These are phyloP conservation scores for Lytechinus variegatus DNA, from an alignment of 35 echinoderm and acorn worm genomes.

Conservation along the genomic window DNA sequence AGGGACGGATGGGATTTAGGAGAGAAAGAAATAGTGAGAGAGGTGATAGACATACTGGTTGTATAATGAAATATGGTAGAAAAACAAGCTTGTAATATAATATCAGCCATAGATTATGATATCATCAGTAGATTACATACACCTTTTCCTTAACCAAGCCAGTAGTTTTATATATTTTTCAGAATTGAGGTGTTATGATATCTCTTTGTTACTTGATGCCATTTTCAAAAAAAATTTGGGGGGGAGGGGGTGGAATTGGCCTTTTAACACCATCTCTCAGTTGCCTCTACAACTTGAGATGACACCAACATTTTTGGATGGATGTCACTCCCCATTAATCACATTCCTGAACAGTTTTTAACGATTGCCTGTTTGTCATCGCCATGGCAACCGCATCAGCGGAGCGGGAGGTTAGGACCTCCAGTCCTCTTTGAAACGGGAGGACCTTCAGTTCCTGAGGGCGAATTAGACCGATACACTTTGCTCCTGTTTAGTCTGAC, in stretches of 20 bases:
- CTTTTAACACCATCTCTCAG: not conserved
- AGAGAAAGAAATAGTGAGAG: no score
- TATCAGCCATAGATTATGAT: not conserved
- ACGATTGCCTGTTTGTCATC: slow-evolving; percentile 1
- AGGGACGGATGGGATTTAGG: no score
- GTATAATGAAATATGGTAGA: no score
- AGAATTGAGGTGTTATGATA: no score
- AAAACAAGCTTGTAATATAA: not conserved
- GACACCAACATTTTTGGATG: not conserved
- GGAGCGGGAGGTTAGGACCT: not conserved
- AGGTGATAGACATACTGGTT: no score
- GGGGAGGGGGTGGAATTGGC: no score
- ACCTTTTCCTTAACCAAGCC: not conserved
- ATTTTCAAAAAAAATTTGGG: no score
- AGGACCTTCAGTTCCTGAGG: not conserved
- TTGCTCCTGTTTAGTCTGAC: slow-evolving; percentile 2
- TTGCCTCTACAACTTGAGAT: not conserved
- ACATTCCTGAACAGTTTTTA: slow-evolving; percentile 13
- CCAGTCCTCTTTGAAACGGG: not conserved
- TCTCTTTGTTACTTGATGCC: no score
- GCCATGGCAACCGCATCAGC: not conserved
- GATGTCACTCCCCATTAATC: not conserved
- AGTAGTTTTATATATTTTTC: not conserved
- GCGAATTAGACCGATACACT: not conserved
- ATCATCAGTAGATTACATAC: not conserved